Evolutionary conservation across 2,888 invertebrate genomes (phyloP).

Genomic region (Rugalucina vietnamica): DNA sequence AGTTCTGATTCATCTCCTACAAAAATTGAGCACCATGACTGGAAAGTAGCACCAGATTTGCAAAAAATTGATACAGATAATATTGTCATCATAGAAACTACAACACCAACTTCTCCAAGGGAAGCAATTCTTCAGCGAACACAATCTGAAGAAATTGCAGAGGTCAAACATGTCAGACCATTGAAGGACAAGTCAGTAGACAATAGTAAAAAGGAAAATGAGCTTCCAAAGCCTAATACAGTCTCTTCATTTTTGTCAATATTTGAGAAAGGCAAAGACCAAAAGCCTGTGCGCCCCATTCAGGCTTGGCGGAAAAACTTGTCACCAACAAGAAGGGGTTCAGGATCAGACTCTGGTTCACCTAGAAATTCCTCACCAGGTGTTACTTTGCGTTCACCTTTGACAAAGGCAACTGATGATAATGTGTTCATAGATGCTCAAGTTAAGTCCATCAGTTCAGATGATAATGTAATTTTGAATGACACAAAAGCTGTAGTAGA

Average conservation of each 20-base stretch:
- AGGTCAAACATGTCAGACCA: conserved; percentile 24
- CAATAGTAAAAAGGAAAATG: conserved; percentile 80
- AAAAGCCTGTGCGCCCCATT: conserved; percentile 43
- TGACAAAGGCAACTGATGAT: conserved; percentile 42
- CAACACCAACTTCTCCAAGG: conserved; percentile 26
- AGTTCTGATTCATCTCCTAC: conserved; percentile 33
- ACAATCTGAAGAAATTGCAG: conserved; percentile 17
- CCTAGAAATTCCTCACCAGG: conserved; percentile 38
- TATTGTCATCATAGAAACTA: conserved; percentile 71
- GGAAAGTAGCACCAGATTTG: conserved; percentile 63
- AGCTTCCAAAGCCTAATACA: conserved; percentile 94
- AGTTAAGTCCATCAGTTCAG: background rate
- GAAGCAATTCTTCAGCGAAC: background rate
- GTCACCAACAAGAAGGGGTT: conserved; percentile 51
- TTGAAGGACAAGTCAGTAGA: conserved; percentile 78
- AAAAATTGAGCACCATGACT: conserved; percentile 57
- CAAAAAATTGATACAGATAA: conserved; percentile 67
- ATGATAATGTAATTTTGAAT: background rate
- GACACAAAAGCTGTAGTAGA: background rate
- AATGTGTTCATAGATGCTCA: conserved; percentile 46
- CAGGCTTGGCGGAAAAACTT: conserved; percentile 39
- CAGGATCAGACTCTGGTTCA: conserved; percentile 45
- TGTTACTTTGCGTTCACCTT: conserved; percentile 47
- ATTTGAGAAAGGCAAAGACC: conserved; percentile 60
- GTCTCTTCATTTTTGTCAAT: conserved; percentile 86